Evolutionary conservation across 2,113 vertebrate genomes (phyloP).

Genomic region (Galbula dea): DNA sequence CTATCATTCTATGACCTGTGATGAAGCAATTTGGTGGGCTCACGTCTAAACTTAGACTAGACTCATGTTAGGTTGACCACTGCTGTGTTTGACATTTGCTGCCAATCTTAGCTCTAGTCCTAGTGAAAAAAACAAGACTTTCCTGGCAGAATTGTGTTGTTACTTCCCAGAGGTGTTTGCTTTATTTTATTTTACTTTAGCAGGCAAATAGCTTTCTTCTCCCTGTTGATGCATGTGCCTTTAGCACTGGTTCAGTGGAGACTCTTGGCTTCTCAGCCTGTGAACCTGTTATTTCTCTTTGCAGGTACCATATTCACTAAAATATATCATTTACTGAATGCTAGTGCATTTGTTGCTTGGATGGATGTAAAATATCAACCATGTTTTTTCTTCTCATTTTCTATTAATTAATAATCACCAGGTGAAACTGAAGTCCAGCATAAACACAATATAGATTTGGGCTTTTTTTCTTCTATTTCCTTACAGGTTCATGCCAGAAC

Average conservation of each 20-base stretch:
- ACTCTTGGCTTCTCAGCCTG: not conserved
- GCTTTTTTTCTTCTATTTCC: not conserved
- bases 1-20: too few species aligned
- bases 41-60: not conserved
- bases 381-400: not conserved
- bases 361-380: not conserved
- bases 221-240: not conserved
- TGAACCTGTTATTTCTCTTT: not conserved
- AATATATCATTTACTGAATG: not conserved
- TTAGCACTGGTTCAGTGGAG: not conserved
- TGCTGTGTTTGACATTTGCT: not conserved
- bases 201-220: not conserved
- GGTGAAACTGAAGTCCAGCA: not conserved
- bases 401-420: not conserved
- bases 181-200: not conserved
- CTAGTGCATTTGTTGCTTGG: not conserved
- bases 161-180: not conserved
- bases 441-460: not conserved
- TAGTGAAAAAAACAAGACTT: not conserved
- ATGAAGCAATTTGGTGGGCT: not conserved
- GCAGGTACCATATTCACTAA: not conserved
- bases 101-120: not conserved
- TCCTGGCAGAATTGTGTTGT: not conserved
- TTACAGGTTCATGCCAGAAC: constrained; percentile 81
- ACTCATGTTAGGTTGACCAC: not conserved